Percentiles rank a stretch among this genome's conserved stretches.
Conservation (phyloP, 2,113 vertebrate species). For the Phalacrocorax pelagicus region DNA sequence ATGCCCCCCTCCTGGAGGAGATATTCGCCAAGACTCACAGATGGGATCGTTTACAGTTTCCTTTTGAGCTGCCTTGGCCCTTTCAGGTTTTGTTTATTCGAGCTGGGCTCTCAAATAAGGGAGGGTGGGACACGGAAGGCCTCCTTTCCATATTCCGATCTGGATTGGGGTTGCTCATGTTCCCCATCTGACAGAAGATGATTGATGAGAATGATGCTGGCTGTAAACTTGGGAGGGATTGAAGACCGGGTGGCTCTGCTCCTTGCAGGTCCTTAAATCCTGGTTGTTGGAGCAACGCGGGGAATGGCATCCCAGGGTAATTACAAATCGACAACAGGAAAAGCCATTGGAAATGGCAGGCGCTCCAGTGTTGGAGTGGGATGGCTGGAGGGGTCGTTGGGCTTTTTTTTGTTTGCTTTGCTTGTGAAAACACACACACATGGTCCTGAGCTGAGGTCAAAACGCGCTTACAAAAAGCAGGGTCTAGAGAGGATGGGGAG, state of each 20-base stretch:
- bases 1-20: background rate
- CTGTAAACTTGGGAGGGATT: constrained; percentile 26
- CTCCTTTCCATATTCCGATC: constrained; percentile 23
- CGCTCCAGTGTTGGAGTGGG: fast-evolving
- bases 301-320: background rate
- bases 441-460: background rate
- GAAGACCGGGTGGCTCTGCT: background rate
- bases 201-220: constrained; percentile 33
- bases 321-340: constrained; percentile 28
- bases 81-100: constrained; percentile 71
- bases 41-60: constrained; percentile 69
- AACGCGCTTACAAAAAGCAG: background rate
- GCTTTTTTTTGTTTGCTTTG: background rate
- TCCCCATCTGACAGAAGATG: constrained; percentile 46
- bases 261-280: constrained; percentile 1
- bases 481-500: background rate
- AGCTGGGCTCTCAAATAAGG: constrained; percentile 42
- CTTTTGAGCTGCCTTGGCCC: constrained; percentile 64
- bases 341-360: constrained; percentile 33
- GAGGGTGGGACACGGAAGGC: constrained; percentile 10
- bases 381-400: background rate
- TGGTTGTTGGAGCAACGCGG: background rate
- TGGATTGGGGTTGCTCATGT: constrained; percentile 18
- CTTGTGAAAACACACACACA: background rate
- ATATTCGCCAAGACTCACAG: constrained; percentile 61